A percentile compares a stretch with the other conserved stretches of the same genome.
phyloP scores from a whole-genome alignment of 2,113 vertebrate species.

The Gobiocypris rarus region DNA sequence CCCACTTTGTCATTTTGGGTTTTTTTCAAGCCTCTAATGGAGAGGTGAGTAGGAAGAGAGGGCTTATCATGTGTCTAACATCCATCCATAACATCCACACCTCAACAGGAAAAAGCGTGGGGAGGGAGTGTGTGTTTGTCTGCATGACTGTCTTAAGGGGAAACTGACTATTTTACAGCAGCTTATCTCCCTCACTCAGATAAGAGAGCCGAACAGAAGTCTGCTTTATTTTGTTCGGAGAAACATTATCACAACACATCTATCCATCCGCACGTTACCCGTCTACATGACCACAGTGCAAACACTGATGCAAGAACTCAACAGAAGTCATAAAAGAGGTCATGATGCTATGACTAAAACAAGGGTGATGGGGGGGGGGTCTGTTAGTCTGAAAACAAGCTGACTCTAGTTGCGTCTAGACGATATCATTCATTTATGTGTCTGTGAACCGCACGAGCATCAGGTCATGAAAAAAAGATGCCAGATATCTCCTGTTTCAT shows the following conservation, averaged over 20 bases:
- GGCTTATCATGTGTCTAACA: slow-evolving; percentile 43
- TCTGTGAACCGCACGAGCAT: slow-evolving; percentile 17
- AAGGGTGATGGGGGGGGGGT: slow-evolving; percentile 8
- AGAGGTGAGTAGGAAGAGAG: slow-evolving; percentile 39
- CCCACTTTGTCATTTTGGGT: not conserved
- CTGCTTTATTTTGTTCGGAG: slow-evolving; percentile 5
- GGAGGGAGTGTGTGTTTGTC: not conserved
- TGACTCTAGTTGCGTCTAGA: slow-evolving; percentile 46
- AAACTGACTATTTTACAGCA: slow-evolving; percentile 41
- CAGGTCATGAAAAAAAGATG: slow-evolving; percentile 40
- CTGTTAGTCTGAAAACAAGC: slow-evolving; percentile 34
- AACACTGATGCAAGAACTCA: slow-evolving; percentile 9
- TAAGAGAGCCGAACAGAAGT: slow-evolving; percentile 28
- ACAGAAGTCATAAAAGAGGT: slow-evolving; percentile 27
- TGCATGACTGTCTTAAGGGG: slow-evolving; percentile 36
- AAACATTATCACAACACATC: slow-evolving; percentile 27
- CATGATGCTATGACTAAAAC: slow-evolving; percentile 14
- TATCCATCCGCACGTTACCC: slow-evolving; percentile 26
- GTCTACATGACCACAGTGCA: slow-evolving; percentile 15
- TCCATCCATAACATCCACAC: slow-evolving; percentile 46
- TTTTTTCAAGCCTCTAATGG: slow-evolving; percentile 22
- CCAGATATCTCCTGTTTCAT: slow-evolving; percentile 27
- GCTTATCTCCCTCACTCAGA: slow-evolving; percentile 41
- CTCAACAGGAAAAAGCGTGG: slow-evolving; percentile 37
- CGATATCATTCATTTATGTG: slow-evolving; percentile 39